Evolutionary conservation across 1,140 invertebrate species (phyloP).

Genomic region (Colletes latitarsis): DNA sequence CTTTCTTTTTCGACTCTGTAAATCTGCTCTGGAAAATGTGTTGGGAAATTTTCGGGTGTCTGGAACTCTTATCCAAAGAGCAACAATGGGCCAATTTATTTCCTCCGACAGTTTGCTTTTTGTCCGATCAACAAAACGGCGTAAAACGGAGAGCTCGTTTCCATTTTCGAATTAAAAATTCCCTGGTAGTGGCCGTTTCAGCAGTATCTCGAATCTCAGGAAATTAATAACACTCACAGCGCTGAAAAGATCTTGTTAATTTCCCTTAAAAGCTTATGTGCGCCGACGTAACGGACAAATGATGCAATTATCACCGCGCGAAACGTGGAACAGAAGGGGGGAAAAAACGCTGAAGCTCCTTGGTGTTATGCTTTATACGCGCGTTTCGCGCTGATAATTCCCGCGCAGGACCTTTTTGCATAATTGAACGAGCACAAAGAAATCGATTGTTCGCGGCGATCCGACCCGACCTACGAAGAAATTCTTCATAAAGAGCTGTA

Average conservation of each 20-base stretch:
- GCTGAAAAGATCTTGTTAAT: constrained; percentile 1
- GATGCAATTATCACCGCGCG: constrained; percentile 20
- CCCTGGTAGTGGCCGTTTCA: too few species aligned
- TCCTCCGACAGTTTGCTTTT: too few species aligned
- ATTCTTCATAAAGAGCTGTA: constrained; percentile 1
- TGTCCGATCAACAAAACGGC: too few species aligned
- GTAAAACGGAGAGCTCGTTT: too few species aligned
- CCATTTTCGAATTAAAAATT: not conserved
- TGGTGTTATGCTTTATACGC: constrained; percentile 6
- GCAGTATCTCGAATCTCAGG: constrained; percentile 1
- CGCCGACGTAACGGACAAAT: not conserved
- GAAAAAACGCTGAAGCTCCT: not conserved
- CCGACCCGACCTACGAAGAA: not conserved
- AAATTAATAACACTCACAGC: not conserved
- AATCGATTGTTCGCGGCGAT: constrained; percentile 10
- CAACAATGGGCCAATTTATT: too few species aligned
- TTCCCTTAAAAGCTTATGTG: constrained; percentile 7
- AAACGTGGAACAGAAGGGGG: not conserved
- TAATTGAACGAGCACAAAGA: constrained; percentile 22
- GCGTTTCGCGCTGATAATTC: not conserved
- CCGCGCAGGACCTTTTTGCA: not conserved
- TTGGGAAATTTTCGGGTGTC: too few species aligned
- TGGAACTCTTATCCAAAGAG: too few species aligned
- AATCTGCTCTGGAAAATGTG: too few species aligned
- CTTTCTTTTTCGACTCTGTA: too few species aligned